Evolutionary conservation across 2,888 invertebrate species (phyloP), one percentile per base, ranked within the genome.

Genomic region (Neria commutata): DNA sequence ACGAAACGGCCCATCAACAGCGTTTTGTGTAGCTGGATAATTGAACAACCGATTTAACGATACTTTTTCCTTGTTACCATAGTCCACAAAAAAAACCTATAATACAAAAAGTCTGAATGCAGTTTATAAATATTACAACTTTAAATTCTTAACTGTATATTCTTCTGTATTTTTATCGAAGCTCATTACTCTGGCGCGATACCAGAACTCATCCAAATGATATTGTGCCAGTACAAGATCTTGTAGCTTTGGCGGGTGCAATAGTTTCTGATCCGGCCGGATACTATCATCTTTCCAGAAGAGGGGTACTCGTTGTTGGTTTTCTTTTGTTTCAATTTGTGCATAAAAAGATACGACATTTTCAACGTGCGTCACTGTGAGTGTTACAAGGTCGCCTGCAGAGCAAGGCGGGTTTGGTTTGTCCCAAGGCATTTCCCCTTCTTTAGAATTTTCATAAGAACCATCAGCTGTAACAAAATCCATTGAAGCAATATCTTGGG

Each of bases 21-120:
- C n/a, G n/a, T n/a, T n/a, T 49, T 64, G 59, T n/a, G 37, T 34
- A 16, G 26, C 17, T 19, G 45, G 49, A 49, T 66, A 68, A 33
- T 59, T 54, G 11, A 64, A 64, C 29, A 70, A 49, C 23, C 37
- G 46, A 51, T 42, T 26, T 14, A 65, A 16, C 8, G 61, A 33
- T 4, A 70, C 61, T n/a, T 49, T 53, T 42, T 67, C 67, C 11
- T 37, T 66, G 37, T 67, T 66, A 21, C 68, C 69, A 57, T 63
- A 70, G 49, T 70, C 69, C 23, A 70, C 61, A 50, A 63, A 68
- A 45, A 67, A 64, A 45, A 67, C 65, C 68, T 68, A 34, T 29
- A 29, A 29, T 5, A 29, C 5, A 29, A 29, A 29, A 37, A 37
- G 10, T 8, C 37, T 37, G 37, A 14, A n/a, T n/a, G n/a, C n/a